phyloP scores from a whole-genome alignment of 2,113 vertebrate species.

The Tenebrosternarchus preto region DNA sequence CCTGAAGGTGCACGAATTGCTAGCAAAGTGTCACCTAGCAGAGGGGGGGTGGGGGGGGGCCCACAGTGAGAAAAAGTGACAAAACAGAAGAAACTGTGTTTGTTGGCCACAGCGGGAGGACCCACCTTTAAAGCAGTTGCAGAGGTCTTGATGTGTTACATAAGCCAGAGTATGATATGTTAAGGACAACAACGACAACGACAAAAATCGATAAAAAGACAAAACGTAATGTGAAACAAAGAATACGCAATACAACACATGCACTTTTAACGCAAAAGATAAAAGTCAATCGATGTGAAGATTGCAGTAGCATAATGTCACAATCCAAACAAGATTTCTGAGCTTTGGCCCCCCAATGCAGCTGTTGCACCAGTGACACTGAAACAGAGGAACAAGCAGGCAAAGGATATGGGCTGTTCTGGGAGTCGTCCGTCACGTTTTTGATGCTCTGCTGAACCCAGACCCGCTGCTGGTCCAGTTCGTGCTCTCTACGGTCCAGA shows the following conservation, averaged over 20 bases:
- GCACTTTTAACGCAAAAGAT: too few species aligned
- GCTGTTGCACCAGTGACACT: background rate
- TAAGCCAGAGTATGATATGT: constrained; percentile 87
- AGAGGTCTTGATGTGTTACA: constrained; percentile 95
- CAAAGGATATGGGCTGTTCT: constrained; percentile 97
- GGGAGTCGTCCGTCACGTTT: constrained; percentile 94
- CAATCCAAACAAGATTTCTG: background rate
- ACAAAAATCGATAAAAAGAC: too few species aligned
- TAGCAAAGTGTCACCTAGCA: constrained; percentile 90
- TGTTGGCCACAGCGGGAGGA: background rate
- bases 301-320: too few species aligned
- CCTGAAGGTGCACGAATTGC: constrained; percentile 93
- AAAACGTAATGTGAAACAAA: too few species aligned
- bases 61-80: too few species aligned
- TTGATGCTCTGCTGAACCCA: constrained; percentile 99
- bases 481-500: constrained; percentile 87
- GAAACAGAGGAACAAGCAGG: background rate
- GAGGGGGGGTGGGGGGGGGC: background rate
- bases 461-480: constrained; percentile 96
- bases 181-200: constrained; percentile 74
- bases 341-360: background rate
- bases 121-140: constrained; percentile 94
- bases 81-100: background rate
- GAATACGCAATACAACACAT: background rate
- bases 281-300: too few species aligned